Evolutionary conservation across 2,113 vertebrate species (phyloP).

Genomic region (Morone chrysops): DNA sequence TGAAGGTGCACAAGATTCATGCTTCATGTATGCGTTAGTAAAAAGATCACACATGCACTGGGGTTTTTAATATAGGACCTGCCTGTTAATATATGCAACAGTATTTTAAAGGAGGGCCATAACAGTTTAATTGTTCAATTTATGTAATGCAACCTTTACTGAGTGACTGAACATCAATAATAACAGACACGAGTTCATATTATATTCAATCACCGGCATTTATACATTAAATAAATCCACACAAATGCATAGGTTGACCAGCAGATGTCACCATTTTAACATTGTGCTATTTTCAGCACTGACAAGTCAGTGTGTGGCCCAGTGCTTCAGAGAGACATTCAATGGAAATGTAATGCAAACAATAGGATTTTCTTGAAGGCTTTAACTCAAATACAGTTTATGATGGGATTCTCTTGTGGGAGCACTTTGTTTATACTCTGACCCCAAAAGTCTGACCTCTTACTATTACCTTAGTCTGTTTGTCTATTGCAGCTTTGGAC

Average conservation of each 20-base stretch:
- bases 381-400: not conserved
- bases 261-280: slow-evolving; percentile 8
- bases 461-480: too few species aligned
- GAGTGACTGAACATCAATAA: too few species aligned
- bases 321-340: not conserved
- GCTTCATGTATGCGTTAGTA: not conserved
- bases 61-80: not conserved
- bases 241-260: not conserved
- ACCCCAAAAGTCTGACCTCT: not conserved
- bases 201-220: not conserved
- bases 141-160: not conserved
- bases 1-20: not conserved
- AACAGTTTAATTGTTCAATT: not conserved
- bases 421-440: not conserved
- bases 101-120: too few species aligned
- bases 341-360: not conserved
- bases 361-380: not conserved
- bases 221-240: not conserved
- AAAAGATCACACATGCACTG: not conserved
- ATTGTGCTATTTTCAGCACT: not conserved
- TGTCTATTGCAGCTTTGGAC: not conserved
- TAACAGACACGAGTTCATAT: too few species aligned
- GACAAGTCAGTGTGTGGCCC: too few species aligned
- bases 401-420: not conserved
- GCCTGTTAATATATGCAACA: not conserved